Evolutionary conservation across 2,888 invertebrate genomes (phyloP).

Genomic region (Eilema caniola): DNA sequence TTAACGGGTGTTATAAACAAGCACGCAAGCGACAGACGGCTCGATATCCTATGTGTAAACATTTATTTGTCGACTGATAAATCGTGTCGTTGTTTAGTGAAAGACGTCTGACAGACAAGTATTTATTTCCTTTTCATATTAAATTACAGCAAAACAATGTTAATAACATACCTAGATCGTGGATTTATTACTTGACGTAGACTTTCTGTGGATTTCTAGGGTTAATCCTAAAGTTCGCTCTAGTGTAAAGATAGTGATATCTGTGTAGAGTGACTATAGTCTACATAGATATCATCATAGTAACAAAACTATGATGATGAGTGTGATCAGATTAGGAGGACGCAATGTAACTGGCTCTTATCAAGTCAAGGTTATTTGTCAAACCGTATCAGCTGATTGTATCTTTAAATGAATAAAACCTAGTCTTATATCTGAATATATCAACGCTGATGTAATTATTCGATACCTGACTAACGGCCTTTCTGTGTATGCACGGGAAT

Average conservation of each 20-base stretch:
- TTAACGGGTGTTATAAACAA: conserved; percentile 43
- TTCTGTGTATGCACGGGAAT: neutral
- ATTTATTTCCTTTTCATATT: conserved; percentile 60
- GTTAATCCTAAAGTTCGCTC: neutral
- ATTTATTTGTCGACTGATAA: conserved; percentile 61
- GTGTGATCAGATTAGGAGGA: neutral
- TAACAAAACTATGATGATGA: neutral
- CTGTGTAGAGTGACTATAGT: no score
- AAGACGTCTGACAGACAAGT: conserved; percentile 61
- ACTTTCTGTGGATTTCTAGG: conserved; percentile 11
- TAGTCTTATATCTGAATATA: neutral
- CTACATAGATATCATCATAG: no score
- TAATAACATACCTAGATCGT: conserved; percentile 23
- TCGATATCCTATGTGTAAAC: conserved; percentile 55
- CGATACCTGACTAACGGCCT: neutral
- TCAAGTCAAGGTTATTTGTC: neutral
- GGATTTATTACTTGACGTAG: conserved; percentile 16
- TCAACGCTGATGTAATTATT: neutral
- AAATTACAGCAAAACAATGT: conserved; percentile 47
- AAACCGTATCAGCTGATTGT: neutral
- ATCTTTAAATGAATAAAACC: neutral
- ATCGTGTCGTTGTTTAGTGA: conserved; percentile 63
- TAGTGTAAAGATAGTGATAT: neutral
- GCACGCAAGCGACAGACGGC: conserved; percentile 36
- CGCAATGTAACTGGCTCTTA: neutral